These are phyloP conservation scores for Nyctibius grandis DNA, from an alignment of 2,797 vertebrate species.

Conservation along the genomic window DNA sequence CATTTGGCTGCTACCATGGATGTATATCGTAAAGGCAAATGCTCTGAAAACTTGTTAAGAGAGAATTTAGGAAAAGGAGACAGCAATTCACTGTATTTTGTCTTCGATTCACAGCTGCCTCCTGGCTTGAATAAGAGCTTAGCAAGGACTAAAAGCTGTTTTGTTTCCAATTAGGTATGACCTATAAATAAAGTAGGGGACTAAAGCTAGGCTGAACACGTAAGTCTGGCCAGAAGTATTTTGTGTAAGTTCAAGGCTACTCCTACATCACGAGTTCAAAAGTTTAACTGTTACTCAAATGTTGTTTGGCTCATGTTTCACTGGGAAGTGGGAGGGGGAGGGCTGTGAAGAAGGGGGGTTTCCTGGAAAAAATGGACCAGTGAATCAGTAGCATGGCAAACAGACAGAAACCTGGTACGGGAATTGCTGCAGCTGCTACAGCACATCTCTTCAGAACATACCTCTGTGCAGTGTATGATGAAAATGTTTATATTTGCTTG, in stretches of 20 bases:
- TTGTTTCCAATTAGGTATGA: neutral
- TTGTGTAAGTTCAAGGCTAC: neutral
- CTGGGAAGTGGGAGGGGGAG: neutral
- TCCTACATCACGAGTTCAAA: conserved; percentile 23
- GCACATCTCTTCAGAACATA: neutral
- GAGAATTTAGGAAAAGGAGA: neutral
- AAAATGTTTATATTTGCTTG: neutral
- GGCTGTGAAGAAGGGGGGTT: neutral
- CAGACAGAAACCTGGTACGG: neutral
- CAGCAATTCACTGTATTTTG: neutral
- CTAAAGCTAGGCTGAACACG: neutral
- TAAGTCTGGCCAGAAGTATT: neutral
- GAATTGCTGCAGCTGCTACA: neutral
- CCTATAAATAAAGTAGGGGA: neutral
- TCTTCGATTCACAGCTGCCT: neutral
- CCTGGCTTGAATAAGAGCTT: neutral
- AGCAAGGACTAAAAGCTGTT: neutral
- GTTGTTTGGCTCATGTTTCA: conserved; percentile 10
- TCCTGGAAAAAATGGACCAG: neutral
- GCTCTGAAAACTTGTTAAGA: neutral
- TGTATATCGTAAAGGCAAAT: neutral
- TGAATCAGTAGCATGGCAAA: neutral
- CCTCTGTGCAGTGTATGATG: neutral
- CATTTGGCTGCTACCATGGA: neutral
- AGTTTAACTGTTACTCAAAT: conserved; percentile 29